These are phyloP conservation scores for roundworm (Caenorhabditis elegans) DNA, from an alignment of 1,140 invertebrate species.

Conservation along the genomic window DNA sequence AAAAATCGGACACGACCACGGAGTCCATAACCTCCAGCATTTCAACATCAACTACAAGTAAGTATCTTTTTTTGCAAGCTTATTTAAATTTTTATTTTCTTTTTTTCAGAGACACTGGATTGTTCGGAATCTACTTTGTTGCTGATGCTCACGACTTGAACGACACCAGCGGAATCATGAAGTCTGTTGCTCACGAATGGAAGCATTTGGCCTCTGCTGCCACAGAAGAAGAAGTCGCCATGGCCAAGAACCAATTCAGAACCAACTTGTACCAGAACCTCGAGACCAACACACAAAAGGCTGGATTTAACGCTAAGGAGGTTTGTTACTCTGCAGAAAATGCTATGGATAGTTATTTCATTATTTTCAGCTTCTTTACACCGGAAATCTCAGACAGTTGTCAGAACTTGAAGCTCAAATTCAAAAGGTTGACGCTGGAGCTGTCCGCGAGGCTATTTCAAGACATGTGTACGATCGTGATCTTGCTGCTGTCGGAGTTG, in stretches of 20 bases:
- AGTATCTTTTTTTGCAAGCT: background rate
- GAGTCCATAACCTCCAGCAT: constrained; percentile 85
- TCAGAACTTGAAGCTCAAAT: constrained; percentile 40
- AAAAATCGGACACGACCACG: constrained; percentile 73
- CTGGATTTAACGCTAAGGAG: constrained; percentile 86
- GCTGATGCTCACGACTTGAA: constrained; percentile 71
- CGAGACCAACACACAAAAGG: constrained; percentile 94
- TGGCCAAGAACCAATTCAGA: constrained; percentile 90
- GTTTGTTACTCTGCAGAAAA: background rate
- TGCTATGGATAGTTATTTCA: background rate
- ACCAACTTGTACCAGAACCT: constrained; percentile 94
- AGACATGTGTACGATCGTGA: constrained; percentile 51
- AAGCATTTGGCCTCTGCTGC: constrained; percentile 79
- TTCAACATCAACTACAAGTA: constrained; percentile 97
- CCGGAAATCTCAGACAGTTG: constrained; percentile 38
- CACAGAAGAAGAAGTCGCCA: constrained; percentile 85
- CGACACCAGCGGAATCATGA: constrained; percentile 46
- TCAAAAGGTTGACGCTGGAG: constrained; percentile 18
- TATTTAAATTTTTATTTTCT: background rate
- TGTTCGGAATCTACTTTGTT: constrained; percentile 95
- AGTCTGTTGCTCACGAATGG: constrained; percentile 50
- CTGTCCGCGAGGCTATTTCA: constrained; percentile 48
- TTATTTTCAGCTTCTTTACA: constrained; percentile 45
- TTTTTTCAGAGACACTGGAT: constrained; percentile 78
- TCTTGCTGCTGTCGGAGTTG: constrained; percentile 46